phyloP scores from a whole-genome alignment of 2,797 vertebrate species.

The Phataginus tricuspis region DNA sequence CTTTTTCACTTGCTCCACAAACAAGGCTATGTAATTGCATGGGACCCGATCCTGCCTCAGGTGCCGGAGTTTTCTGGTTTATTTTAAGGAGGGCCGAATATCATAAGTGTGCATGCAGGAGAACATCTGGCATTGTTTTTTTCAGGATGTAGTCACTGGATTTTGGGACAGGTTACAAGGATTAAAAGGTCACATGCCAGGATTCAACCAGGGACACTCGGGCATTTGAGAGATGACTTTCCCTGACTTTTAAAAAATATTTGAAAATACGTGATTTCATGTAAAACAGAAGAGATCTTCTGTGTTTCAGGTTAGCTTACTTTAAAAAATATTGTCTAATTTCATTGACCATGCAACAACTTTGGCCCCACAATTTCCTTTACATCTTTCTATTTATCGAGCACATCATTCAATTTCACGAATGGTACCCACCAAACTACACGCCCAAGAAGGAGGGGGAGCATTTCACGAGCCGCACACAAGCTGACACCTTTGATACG shows the following conservation, averaged over 20 bases:
- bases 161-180: background rate
- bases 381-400: background rate
- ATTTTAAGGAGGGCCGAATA: background rate
- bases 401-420: background rate
- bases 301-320: background rate
- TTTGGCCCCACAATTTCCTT: background rate
- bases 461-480: background rate
- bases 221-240: background rate
- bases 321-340: background rate
- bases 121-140: background rate
- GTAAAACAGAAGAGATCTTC: background rate
- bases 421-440: background rate
- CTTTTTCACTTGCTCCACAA: constrained; percentile 69
- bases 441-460: background rate
- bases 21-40: background rate
- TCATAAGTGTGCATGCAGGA: background rate
- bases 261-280: background rate
- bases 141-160: background rate
- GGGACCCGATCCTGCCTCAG: background rate
- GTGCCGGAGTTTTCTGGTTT: background rate
- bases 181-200: background rate
- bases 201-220: background rate
- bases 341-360: background rate
- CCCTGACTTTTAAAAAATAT: background rate
- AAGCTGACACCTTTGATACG: background rate